Evolutionary conservation across 1,140 invertebrate species (phyloP).

Genomic region (Sinella curviseta): DNA sequence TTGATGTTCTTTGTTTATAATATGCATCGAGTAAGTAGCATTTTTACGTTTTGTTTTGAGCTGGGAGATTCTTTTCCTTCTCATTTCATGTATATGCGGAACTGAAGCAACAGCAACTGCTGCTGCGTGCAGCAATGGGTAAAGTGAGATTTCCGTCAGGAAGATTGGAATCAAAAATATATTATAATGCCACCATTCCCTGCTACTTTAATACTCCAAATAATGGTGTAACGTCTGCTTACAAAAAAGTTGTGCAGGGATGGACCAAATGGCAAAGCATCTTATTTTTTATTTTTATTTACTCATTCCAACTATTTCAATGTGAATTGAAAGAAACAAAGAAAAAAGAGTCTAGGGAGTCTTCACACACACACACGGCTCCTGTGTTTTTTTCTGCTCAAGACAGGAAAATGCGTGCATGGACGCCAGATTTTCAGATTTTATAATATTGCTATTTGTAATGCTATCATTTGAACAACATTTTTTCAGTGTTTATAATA

Average conservation of each 20-base stretch:
- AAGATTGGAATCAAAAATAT: conserved; percentile 15
- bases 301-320: background rate
- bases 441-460: no score
- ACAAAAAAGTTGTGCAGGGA: no score
- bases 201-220: no score
- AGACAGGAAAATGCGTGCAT: background rate
- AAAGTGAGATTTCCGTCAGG: conserved; percentile 6
- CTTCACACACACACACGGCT: no score
- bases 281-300: background rate
- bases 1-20: background rate
- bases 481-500: no score
- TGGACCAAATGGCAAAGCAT: no score
- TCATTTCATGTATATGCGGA: background rate
- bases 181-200: background rate
- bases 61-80: background rate
- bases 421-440: background rate
- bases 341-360: background rate
- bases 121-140: background rate
- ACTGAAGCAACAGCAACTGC: no score
- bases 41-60: background rate
- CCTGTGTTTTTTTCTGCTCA: no score
- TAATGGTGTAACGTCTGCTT: no score
- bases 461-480: no score
- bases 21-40: background rate
- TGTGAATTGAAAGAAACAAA: no score